Percentiles rank a stretch among this genome's conserved stretches.
phyloP scores from a whole-genome alignment of 2,113 vertebrate genomes.

The Dryoscopus gambensis region DNA sequence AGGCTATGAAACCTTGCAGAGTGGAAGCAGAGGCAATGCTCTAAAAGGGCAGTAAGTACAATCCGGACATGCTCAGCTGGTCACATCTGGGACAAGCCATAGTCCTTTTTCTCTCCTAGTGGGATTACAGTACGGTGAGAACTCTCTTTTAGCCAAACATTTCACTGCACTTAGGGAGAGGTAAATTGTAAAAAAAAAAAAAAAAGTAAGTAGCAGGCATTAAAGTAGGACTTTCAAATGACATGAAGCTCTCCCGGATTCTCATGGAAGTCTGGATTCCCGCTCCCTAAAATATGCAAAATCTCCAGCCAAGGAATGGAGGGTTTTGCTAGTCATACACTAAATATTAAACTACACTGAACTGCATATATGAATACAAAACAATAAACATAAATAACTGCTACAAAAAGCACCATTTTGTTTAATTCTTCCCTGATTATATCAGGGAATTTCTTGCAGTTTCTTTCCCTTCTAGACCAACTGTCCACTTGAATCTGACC shows the following conservation, averaged over 20 bases:
- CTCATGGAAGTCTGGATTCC: background rate
- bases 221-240: background rate
- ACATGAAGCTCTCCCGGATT: background rate
- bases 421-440: background rate
- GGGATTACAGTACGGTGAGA: fast-evolving
- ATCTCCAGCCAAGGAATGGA: background rate
- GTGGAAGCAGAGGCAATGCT: background rate
- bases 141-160: background rate
- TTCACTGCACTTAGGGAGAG: background rate
- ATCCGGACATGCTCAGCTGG: background rate
- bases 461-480: background rate
- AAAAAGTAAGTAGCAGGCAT: background rate
- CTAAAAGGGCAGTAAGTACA: background rate
- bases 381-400: background rate
- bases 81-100: background rate
- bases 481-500: background rate
- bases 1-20: background rate
- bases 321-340: background rate
- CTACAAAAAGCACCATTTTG: background rate
- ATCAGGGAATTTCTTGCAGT: background rate
- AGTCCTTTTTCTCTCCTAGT: background rate
- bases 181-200: background rate
- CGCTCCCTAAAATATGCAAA: background rate
- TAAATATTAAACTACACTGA: background rate
- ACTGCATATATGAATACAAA: background rate